These are phyloP conservation scores for Ophioninae sp. DNA, from an alignment of 2,888 invertebrate genomes.

Conservation along the genomic window DNA sequence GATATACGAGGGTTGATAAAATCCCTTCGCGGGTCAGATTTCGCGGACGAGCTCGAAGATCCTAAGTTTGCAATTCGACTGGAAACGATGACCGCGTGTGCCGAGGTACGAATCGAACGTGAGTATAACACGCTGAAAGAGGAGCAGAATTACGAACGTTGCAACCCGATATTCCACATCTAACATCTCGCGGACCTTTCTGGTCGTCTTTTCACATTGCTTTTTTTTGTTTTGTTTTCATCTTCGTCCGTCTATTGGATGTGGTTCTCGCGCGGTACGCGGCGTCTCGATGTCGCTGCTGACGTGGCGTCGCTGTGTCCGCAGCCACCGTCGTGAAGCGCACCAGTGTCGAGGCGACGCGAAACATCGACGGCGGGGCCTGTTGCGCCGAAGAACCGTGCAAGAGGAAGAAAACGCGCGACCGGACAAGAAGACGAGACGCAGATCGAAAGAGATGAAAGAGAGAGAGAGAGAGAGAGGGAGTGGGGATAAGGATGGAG, in stretches of 20 bases:
- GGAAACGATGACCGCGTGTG: not conserved
- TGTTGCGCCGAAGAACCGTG: conserved; percentile 31
- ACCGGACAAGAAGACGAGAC: conserved; percentile 21
- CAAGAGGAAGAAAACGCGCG: conserved; percentile 20
- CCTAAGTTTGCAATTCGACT: not conserved
- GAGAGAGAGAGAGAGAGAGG: conserved; percentile 40
- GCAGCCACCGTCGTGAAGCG: conserved; percentile 48
- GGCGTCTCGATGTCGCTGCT: conserved; percentile 49
- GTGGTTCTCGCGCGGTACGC: conserved; percentile 6
- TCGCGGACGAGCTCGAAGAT: not conserved
- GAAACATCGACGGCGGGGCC: not conserved
- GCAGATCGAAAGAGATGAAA: conserved; percentile 27
- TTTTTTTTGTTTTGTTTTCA: not conserved
- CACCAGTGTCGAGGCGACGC: conserved; percentile 29
- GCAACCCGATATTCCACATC: conserved; percentile 58
- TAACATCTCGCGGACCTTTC: conserved; percentile 39
- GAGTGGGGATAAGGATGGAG: conserved; percentile 2
- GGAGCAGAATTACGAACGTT: conserved; percentile 30
- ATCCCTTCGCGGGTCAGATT: conserved; percentile 7
- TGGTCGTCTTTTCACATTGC: conserved; percentile 34
- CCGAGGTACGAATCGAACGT: conserved; percentile 51
- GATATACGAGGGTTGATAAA: too few species aligned
- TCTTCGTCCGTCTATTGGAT: conserved; percentile 34
- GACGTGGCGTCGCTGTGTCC: conserved; percentile 59
- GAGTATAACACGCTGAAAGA: conserved; percentile 55